Base-by-base conservation (phyloP, 2,113 vertebrate species). In the Nasalis larvatus region DNA sequence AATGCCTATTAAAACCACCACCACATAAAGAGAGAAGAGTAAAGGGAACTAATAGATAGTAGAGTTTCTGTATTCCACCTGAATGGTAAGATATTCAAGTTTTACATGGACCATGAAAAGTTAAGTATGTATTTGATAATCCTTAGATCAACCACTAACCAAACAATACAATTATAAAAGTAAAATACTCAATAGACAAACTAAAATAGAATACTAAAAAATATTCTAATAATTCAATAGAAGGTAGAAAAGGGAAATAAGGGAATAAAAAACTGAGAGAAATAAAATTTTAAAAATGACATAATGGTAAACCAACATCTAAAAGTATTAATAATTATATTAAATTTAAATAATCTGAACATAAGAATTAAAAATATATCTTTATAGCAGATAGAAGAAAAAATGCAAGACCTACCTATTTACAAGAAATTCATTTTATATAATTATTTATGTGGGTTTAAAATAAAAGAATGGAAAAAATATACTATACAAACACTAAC, bases 211-310 rank as follows among this genome's bases (percentile, higher is more conserved):
- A 74, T 74, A 45, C 47, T 58, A 54, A 94, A 90, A 74, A 23
- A 47, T 91, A 86, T 63, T 90, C 13, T 90, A 96, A 58, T 77
- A 89, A 90, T 80, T 93, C 30, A 86, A 25, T 20, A 81, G 30
- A 73, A 45, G n/a, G 13, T 17, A 73, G 30, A 18, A 89, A 78
- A 84, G 77, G 58, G 47, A 49, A 42, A 69, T 37, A 58, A 52
- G 7, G 60, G 45, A 68, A 84, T 10, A 25, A 71, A 80, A 92
- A 84, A n/a, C 17, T 82, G 30, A 74, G 30, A 35, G 16, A 69
- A 17, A 89, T 52, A 42, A 40, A 56, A 74, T 54, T 54, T 54
- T 20, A 63, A 73, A 52, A 17, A 54, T 2, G 40, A 56, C 58
- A 69, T 13, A 20, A 84, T n/a, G 21, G 35, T 71, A 85, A 23